Conservation (phyloP, 2,113 vertebrate genomes). For the Panurus biarmicus region DNA sequence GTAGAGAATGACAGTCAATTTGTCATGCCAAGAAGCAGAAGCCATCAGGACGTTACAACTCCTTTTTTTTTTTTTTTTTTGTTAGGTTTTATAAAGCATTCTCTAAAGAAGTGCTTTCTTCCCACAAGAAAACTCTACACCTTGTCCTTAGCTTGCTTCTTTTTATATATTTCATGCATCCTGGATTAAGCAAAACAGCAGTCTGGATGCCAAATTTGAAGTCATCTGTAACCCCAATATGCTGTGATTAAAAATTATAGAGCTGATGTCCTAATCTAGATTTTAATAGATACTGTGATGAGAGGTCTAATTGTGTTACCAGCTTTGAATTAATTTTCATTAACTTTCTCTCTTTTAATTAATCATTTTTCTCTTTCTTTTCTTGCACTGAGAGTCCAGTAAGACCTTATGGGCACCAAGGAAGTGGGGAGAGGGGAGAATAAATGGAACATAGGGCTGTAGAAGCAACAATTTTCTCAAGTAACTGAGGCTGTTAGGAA, state of each 20-base stretch:
- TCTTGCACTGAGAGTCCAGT: background rate
- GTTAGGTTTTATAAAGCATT: background rate
- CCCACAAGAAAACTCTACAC: background rate
- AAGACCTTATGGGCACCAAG: background rate
- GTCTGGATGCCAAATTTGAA: background rate
- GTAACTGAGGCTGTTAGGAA: background rate
- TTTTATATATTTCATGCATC: background rate
- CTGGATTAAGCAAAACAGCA: background rate
- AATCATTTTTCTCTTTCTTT: background rate
- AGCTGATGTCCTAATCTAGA: background rate
- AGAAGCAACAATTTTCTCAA: slow-evolving; percentile 40
- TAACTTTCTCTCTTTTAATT: slow-evolving; percentile 10
- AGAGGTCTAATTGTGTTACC: slow-evolving; percentile 4
- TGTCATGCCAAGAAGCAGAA: background rate
- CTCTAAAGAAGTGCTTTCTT: background rate
- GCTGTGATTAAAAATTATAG: slow-evolving; percentile 25
- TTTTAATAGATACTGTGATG: slow-evolving; percentile 21
- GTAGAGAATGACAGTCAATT: background rate
- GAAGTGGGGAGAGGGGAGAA: background rate
- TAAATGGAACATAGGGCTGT: background rate
- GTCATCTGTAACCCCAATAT: background rate
- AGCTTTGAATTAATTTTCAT: slow-evolving; percentile 28
- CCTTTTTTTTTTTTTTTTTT: background rate
- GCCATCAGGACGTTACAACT: background rate
- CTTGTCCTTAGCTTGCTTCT: background rate